These are phyloP conservation scores for Digitonthophagus gazella DNA, from an alignment of 2,888 invertebrate species.

Conservation along the genomic window DNA sequence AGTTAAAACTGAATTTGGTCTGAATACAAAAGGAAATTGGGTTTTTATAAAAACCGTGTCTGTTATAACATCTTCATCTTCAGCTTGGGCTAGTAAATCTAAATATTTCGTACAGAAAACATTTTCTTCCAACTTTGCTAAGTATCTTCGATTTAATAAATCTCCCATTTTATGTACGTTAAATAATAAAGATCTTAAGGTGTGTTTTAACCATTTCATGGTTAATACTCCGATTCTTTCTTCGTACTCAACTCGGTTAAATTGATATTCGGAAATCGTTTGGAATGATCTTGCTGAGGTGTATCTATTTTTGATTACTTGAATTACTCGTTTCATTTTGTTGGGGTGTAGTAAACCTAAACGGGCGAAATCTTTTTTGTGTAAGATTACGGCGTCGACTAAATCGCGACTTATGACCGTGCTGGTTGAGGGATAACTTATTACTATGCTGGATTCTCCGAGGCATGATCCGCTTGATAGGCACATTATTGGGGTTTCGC, in stretches of 20 bases:
- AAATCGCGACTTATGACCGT: constrained; percentile 34
- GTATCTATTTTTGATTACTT: constrained; percentile 2
- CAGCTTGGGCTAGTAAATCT: constrained; percentile 29
- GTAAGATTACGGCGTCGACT: constrained; percentile 33
- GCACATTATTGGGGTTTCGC: constrained; percentile 37
- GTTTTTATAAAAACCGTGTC: constrained; percentile 35
- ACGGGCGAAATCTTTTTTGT: constrained; percentile 28
- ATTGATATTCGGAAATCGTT: constrained; percentile 17
- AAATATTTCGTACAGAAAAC: constrained; percentile 29
- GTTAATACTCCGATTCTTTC: constrained; percentile 23
- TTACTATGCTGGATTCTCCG: constrained; percentile 31
- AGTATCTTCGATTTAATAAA: constrained; percentile 7
- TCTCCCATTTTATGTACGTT: constrained; percentile 17
- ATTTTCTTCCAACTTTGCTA: constrained; percentile 16
- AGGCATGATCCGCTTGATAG: constrained; percentile 36
- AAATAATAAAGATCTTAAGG: constrained; percentile 19
- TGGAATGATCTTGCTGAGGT: constrained; percentile 4
- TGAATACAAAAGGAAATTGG: constrained; percentile 36
- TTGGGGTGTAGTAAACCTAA: constrained; percentile 30
- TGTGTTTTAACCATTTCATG: constrained; percentile 29
- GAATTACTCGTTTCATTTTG: constrained; percentile 2
- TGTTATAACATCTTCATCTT: constrained; percentile 28
- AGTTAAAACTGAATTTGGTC: constrained; percentile 34
- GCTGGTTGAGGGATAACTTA: constrained; percentile 31
- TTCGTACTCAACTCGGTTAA: background rate